Percentiles rank a stretch among this genome's conserved stretches.
These are phyloP conservation scores for Chaetura pelagica DNA, from an alignment of 2,113 vertebrate genomes.

Conservation along the genomic window DNA sequence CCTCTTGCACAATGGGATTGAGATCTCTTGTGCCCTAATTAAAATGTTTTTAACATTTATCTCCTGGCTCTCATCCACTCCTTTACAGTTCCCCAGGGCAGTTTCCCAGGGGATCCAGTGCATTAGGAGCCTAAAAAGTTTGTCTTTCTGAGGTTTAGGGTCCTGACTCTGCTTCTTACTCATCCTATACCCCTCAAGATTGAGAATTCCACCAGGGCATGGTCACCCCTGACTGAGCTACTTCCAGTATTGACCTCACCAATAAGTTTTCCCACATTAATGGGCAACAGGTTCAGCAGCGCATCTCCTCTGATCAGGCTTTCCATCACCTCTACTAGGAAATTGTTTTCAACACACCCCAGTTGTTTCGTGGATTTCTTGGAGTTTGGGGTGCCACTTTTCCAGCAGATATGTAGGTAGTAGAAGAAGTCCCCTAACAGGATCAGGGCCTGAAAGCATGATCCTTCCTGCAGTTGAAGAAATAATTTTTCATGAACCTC, in stretches of 20 bases:
- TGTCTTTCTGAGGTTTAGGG: background rate
- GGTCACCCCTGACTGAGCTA: background rate
- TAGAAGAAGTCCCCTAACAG: background rate
- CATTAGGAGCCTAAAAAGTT: background rate
- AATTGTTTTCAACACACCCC: background rate
- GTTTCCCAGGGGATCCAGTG: no score
- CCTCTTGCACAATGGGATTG: no score
- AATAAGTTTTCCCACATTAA: background rate
- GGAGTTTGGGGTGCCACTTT: background rate
- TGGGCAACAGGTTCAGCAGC: background rate
- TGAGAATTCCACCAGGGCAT: background rate
- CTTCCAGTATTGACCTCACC: background rate
- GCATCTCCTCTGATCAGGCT: background rate
- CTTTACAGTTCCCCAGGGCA: background rate
- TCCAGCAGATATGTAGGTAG: background rate
- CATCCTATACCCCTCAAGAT: background rate
- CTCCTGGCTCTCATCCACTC: background rate
- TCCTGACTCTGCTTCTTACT: background rate
- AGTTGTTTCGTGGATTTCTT: background rate
- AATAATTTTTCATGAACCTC: background rate
- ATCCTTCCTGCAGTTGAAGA: background rate
- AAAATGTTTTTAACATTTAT: background rate
- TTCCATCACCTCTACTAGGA: background rate
- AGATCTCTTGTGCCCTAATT: background rate
- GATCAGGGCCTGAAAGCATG: background rate